Conservation (phyloP, 2,113 vertebrate genomes). For the Anarrhichthys ocellatus region DNA sequence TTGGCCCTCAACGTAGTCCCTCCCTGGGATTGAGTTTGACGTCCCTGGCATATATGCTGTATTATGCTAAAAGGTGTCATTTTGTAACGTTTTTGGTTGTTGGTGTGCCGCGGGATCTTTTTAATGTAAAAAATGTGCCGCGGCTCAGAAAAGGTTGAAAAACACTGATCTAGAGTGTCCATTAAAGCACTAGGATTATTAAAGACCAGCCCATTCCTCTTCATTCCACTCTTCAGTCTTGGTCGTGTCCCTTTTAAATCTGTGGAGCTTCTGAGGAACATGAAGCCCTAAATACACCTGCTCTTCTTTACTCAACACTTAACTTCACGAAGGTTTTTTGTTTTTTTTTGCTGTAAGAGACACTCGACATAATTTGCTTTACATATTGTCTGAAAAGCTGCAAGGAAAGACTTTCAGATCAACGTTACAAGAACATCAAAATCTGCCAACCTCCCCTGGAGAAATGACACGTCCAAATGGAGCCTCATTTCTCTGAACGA, state of each 20-base stretch:
- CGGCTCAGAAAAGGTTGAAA: too few species aligned
- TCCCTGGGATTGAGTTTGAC: too few species aligned
- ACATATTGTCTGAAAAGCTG: too few species aligned
- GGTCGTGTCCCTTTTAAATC: not conserved
- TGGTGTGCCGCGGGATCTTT: too few species aligned
- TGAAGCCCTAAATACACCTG: not conserved
- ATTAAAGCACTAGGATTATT: not conserved
- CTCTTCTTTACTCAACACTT: not conserved
- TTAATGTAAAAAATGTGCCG: too few species aligned
- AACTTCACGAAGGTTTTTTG: not conserved
- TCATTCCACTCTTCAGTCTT: not conserved
- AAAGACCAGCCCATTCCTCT: not conserved
- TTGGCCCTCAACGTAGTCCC: too few species aligned
- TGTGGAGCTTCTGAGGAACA: not conserved
- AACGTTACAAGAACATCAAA: not conserved
- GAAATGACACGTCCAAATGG: not conserved
- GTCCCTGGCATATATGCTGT: too few species aligned
- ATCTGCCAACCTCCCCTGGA: not conserved
- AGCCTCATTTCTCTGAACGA: conserved; percentile 11
- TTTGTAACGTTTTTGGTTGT: too few species aligned
- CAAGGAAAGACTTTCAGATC: too few species aligned
- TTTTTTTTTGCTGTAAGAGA: not conserved
- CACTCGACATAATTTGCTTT: not conserved
- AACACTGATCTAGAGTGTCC: not conserved
- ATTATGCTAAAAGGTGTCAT: too few species aligned